Base-by-base conservation (phyloP, 2,113 vertebrate species). In the Isichthys henryi region DNA sequence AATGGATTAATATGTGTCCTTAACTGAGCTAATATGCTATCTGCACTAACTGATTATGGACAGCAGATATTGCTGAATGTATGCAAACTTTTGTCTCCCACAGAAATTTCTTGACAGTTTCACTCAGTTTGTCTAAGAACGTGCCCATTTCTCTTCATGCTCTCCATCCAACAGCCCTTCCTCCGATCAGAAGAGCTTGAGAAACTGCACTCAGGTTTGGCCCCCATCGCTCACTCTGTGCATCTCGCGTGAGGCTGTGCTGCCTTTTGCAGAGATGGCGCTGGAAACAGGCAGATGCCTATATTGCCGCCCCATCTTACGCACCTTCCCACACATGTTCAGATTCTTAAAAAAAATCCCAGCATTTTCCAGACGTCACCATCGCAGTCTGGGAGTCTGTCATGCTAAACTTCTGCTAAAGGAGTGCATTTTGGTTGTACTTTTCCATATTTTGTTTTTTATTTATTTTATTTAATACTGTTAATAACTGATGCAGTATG, bases 381-480 rank as follows among this genome's bases (percentile, higher is more conserved):
- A 39, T 39, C 39, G 2, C 39, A 39, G 39, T 39, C 39, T 39
- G 39, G 19, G 23, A 66, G 62, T n/a, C n/a, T 39, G 35, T 50
- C 35, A 50, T 3, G 45, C 31, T 27, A 53, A 83, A 49, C 35
- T 88, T 43, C 39, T 45, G 74, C 80, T 35, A 82, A 70, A 88
- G 27, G 77, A 88, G 80, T 45, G 87, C 87, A 90, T 70, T 74
- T 52, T 52, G 23, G 90, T 52, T 83, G 84, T 84, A 50, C 90
- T 39, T 52, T 86, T 86, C 50, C 88, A 84, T 90, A 86, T 58
- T 70, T 43, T 10, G n/a, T 89, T 85, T 89, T 53, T 53, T 43
- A 27, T 70, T 31, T 70, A 70, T 89, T 53, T 53, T 43, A 27
- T 70, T 31, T 70, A 70, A 70, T 31, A 31, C 27, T 70, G 31